These are phyloP conservation scores for Oceanodroma tethys DNA, from an alignment of 2,113 vertebrate genomes.

Conservation along the genomic window DNA sequence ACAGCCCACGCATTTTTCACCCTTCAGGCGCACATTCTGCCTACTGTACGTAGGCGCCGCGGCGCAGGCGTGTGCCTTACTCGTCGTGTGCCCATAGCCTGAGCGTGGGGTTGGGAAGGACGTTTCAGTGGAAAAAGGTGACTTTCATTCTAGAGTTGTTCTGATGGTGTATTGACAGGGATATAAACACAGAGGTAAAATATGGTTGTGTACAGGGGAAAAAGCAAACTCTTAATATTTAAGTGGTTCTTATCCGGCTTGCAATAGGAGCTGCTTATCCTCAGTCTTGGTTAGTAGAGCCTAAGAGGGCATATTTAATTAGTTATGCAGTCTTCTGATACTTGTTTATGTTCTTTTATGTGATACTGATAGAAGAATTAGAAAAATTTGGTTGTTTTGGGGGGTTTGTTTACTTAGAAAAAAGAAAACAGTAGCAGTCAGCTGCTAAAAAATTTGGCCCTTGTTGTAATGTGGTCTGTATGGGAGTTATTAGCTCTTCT, in stretches of 20 bases:
- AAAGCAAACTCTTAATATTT: not conserved
- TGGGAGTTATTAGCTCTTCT: not conserved
- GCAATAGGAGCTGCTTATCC: not conserved
- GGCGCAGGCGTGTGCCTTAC: rapidly evolving
- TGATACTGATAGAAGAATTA: not conserved
- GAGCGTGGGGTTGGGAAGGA: not conserved
- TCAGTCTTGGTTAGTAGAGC: not conserved
- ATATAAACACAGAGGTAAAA: not conserved
- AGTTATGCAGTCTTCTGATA: not conserved
- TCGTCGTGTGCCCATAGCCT: rapidly evolving
- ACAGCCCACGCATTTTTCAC: not conserved
- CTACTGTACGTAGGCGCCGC: not conserved
- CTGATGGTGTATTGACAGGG: not conserved
- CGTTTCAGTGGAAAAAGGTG: not conserved
- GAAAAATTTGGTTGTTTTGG: not conserved
- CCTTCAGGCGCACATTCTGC: not conserved
- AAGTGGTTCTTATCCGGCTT: not conserved
- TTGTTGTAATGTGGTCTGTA: not conserved
- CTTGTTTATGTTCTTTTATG: not conserved
- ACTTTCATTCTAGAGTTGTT: not conserved
- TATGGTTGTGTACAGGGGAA: not conserved
- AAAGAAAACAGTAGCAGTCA: not conserved
- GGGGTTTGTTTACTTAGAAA: not conserved
- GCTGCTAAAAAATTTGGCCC: not conserved
- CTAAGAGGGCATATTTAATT: not conserved